Base-by-base conservation (phyloP, 53 echinoderm and acorn worm genomes). In the Zoroaster sp. region DNA sequence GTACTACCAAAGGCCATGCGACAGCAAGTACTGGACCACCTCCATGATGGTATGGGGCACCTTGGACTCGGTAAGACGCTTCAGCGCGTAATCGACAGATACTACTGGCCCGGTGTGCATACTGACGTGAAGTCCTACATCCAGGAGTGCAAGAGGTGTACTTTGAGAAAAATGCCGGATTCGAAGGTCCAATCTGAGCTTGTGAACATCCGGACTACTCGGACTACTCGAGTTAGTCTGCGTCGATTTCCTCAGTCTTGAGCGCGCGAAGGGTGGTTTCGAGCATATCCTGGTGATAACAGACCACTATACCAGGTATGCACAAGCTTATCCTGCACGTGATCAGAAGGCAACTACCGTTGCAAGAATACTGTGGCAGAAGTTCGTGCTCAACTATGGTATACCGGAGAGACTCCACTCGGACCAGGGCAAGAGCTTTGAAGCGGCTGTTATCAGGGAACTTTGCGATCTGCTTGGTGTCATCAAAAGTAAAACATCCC, bases 351-450 rank as follows among this genome's bases (percentile, higher is more conserved):
- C 88, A 21, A 21, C 28, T 1, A 92, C 88, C 4, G 92, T 92
- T 2, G 92, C 92, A 15, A 72, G 35, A 2, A 0, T 75, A 12
- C 66, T 92, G 11, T 88, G 88, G 88, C 14, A 83, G 41, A 74
- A 74, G 42, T 92, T 41, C 38, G 59, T 92, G 0, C 2, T 55
- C 0, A 9, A 88, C 8, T 77, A 74, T 36, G 88, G 73, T 0
- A 87, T 91, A 0, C 91, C 81, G 0, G 75, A 85, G 17, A 18
- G 87, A 41, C 10, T 91, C 0, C 91, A 91, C 25, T 87, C 87
- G 0, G 91, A 91, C 38, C 91, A 91, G 39, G 91, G 91, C 18
- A 72, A 42, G 28, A 59, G 88, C n/a, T 92, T 92, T 37, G 81
- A 80, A 8, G 55, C 79, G 0, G 34, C 13, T 0, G 65, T 80